A percentile compares a stretch with the other conserved stretches of the same genome.
phyloP scores from a whole-genome alignment of 1,140 invertebrate species.

The Drosophila eugracilis region DNA sequence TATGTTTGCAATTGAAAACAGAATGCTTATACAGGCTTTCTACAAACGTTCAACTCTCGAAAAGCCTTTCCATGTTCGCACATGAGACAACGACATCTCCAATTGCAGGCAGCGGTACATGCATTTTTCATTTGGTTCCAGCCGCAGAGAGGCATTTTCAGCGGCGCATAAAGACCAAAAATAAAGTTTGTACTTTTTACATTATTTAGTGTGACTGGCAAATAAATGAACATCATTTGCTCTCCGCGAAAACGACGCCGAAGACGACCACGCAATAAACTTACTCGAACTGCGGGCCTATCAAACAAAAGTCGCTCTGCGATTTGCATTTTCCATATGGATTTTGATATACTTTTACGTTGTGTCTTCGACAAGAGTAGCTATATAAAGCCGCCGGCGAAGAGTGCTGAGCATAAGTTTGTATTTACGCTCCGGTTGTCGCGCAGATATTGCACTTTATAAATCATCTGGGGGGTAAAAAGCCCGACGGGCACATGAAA shows the following conservation, averaged over 20 bases:
- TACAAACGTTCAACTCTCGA: background rate
- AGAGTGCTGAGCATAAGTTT: slow-evolving; percentile 51
- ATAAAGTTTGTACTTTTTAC: slow-evolving; percentile 50
- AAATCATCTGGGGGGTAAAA: slow-evolving; percentile 64
- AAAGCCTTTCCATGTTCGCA: slow-evolving; percentile 39
- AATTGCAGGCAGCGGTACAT: slow-evolving; percentile 36
- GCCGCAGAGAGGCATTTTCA: slow-evolving; percentile 18
- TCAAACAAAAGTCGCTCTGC: slow-evolving; percentile 54
- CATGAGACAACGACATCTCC: slow-evolving; percentile 12
- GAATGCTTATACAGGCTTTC: too few species aligned
- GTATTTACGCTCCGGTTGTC: slow-evolving; percentile 58
- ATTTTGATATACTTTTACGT: slow-evolving; percentile 20
- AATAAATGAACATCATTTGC: slow-evolving; percentile 50
- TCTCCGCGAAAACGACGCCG: too few species aligned
- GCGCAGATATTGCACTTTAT: slow-evolving; percentile 75
- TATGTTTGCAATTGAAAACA: background rate
- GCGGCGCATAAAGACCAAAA: slow-evolving; percentile 16
- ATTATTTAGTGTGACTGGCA: slow-evolving; percentile 63
- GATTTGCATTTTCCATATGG: slow-evolving; percentile 52
- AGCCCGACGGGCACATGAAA: slow-evolving; percentile 22
- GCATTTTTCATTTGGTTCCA: slow-evolving; percentile 46
- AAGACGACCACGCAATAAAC: slow-evolving; percentile 51
- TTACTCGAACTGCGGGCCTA: slow-evolving; percentile 52
- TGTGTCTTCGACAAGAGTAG: slow-evolving; percentile 6
- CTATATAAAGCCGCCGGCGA: slow-evolving; percentile 19